Base-by-base conservation (phyloP, 2,797 vertebrate genomes). In the Capromys pilorides region DNA sequence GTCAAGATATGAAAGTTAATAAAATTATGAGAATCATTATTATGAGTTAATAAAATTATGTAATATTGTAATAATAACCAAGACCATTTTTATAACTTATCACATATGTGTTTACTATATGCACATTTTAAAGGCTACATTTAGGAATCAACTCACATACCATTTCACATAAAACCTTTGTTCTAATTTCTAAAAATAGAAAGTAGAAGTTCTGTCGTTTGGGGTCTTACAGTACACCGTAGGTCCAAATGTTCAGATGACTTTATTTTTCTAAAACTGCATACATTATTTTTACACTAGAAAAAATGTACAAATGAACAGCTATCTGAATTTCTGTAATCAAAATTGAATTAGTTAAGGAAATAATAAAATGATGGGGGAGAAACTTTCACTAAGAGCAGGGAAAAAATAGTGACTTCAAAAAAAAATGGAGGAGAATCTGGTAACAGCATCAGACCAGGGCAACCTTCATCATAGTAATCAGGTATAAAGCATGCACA, bases 1-100 rank as follows among this genome's bases (percentile, higher is more conserved):
- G 1, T 85, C 16, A 79, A 18, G 36, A 90, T 59, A 6, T 57
- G 79, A 59, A 83, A 71, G 8, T 36, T 92, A 49, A 73, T 67
- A 90, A 80, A 86, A 54, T 18, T 49, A 87, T 45, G 45, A 6
- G 26, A 95, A 96, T 79, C 82, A 94, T 81, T 51, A 19, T 1
- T n/a, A n/a, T n/a, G n/a, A n/a, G n/a, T n/a, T n/a, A n/a, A 85
- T 51, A 59, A 64, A 64, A 14, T 24, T 33, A 10, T 85, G 22
- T 51, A 13, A 36, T 61, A 90, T n/a, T 5, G 71, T 54, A 87
- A 18, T 78, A 77, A 73, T 3, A 75, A 73, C 10, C 64, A 22
- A 85, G 14, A 66, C 49, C 13, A 45, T 86, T 89, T 62, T 3
- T 87, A n/a, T 31, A 90, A 94, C 19, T 90, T 77, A 81, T 41